A percentile compares a stretch with the other conserved stretches of the same genome.
Conservation (phyloP, 2,113 vertebrate genomes). For the Fulica atra region DNA sequence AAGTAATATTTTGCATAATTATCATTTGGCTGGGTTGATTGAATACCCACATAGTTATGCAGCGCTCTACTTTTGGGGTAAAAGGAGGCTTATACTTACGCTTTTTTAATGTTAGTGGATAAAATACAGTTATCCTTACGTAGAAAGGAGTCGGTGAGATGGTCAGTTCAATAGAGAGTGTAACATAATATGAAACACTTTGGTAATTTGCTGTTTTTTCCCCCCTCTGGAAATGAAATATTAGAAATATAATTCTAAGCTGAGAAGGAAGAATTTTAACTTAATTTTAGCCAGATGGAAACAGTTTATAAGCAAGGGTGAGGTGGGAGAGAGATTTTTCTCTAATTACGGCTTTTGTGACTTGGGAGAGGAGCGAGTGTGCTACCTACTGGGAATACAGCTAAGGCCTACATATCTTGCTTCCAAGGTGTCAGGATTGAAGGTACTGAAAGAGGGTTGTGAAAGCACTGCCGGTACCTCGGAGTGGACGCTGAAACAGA, state of each 20-base stretch:
- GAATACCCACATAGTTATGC: background rate
- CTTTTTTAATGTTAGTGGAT: background rate
- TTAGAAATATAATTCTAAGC: slow-evolving; percentile 21
- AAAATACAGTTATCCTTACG: background rate
- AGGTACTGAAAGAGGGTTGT: background rate
- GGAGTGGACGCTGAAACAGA: background rate
- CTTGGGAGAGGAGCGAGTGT: background rate
- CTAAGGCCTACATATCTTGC: background rate
- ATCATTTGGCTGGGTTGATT: background rate
- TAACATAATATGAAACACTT: background rate
- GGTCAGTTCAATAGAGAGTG: background rate
- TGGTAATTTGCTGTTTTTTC: background rate
- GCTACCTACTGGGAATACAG: background rate
- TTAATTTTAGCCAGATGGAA: slow-evolving; percentile 36
- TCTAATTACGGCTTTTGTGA: background rate
- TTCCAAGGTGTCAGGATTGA: background rate
- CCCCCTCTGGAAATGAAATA: slow-evolving; percentile 8
- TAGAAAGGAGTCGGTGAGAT: background rate
- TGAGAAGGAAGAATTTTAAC: slow-evolving; percentile 27
- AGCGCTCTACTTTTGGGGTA: background rate
- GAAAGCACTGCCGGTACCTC: background rate
- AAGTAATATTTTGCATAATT: background rate
- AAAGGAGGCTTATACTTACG: background rate
- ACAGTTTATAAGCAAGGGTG: background rate
- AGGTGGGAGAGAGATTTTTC: background rate